Evolutionary conservation across 1,140 invertebrate genomes (phyloP).

Genomic region (Chrysoperla carnea): DNA sequence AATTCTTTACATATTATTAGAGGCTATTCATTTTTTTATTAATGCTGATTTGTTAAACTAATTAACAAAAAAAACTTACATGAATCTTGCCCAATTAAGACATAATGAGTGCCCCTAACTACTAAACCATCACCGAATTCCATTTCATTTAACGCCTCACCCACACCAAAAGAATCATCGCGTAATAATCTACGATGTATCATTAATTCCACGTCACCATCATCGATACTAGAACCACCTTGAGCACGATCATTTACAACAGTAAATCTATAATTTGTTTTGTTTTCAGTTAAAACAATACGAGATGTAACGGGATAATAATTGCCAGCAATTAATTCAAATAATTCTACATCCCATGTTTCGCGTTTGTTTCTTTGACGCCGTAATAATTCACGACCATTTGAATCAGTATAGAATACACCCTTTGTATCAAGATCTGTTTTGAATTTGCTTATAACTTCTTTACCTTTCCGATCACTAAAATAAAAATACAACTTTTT

Average conservation of each 20-base stretch:
- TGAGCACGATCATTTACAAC: constrained; percentile 74
- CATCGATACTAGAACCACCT: constrained; percentile 64
- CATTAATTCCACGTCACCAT: constrained; percentile 66
- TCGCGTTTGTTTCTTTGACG: constrained; percentile 53
- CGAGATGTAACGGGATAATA: constrained; percentile 86
- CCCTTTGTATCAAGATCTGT: constrained; percentile 42
- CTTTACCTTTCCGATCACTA: constrained; percentile 60
- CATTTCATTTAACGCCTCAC: constrained; percentile 79
- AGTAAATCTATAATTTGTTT: constrained; percentile 30
- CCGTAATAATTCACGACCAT: constrained; percentile 75
- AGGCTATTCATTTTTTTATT: no score
- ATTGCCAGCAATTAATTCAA: constrained; percentile 64
- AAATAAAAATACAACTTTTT: constrained; percentile 7
- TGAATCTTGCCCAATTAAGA: constrained; percentile 27
- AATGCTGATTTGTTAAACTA: no score
- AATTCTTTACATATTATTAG: no score
- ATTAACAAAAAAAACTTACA: background rate
- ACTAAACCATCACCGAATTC: constrained; percentile 61
- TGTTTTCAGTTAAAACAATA: constrained; percentile 46
- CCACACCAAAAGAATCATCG: constrained; percentile 88
- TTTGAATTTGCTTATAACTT: constrained; percentile 58
- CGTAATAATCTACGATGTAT: constrained; percentile 68
- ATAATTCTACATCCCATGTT: constrained; percentile 49
- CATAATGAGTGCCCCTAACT: constrained; percentile 55
- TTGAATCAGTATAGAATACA: constrained; percentile 84